Evolutionary conservation across 2,113 vertebrate species (phyloP).

Genomic region (Ia io): DNA sequence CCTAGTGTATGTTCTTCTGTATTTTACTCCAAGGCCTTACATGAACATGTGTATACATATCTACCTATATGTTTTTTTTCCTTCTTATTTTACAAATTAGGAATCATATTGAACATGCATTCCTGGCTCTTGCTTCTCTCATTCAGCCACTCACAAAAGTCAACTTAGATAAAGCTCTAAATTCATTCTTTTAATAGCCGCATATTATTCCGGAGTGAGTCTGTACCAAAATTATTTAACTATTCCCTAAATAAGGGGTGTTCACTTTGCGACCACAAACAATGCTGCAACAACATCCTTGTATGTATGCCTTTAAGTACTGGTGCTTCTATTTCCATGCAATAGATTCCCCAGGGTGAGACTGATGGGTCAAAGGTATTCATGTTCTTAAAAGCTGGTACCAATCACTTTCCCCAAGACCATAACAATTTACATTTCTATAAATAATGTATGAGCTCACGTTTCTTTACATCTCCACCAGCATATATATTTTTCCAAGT

Average conservation of each 20-base stretch:
- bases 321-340: neutral
- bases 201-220: neutral
- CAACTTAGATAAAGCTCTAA: neutral
- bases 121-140: conserved; percentile 10
- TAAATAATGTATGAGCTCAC: neutral
- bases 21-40: neutral
- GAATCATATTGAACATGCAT: neutral
- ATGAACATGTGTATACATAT: neutral
- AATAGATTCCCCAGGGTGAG: neutral
- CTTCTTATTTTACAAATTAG: neutral
- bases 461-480: neutral
- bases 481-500: neutral
- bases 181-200: neutral
- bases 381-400: neutral
- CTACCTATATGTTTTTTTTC: neutral
- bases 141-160: neutral
- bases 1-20: neutral
- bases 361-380: neutral
- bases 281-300: neutral
- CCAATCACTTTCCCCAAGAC: neutral
- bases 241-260: neutral
- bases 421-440: neutral
- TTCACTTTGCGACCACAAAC: neutral
- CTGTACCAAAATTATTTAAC: neutral
- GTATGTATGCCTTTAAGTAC: neutral